These are phyloP conservation scores for Leptosomus discolor DNA, from an alignment of 2,113 vertebrate species.

Conservation along the genomic window DNA sequence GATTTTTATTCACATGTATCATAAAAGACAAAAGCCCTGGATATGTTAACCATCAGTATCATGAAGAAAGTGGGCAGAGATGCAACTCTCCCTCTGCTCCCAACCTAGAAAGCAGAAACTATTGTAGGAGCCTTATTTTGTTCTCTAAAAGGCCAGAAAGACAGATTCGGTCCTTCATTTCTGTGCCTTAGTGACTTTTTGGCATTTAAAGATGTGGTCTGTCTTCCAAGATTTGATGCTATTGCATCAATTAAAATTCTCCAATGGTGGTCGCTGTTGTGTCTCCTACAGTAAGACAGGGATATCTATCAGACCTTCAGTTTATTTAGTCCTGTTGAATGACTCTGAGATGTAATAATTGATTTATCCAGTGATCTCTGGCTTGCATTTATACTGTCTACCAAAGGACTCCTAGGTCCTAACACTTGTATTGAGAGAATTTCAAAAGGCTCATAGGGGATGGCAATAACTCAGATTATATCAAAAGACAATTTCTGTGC, in stretches of 20 bases:
- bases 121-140: not conserved
- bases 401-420: not conserved
- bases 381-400: not conserved
- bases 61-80: not conserved
- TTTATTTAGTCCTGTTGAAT: not conserved
- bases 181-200: not conserved
- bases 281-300: not conserved
- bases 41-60: not conserved
- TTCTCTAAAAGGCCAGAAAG: not conserved
- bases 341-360: not conserved
- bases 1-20: not conserved
- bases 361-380: constrained; percentile 12
- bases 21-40: not conserved
- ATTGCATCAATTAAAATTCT: not conserved
- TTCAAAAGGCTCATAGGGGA: constrained; percentile 17
- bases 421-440: not conserved
- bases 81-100: rapidly evolving
- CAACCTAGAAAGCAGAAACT: not conserved
- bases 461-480: constrained; percentile 32
- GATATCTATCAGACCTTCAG: not conserved
- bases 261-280: not conserved
- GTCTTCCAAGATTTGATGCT: not conserved
- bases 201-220: not conserved
- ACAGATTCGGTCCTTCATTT: not conserved
- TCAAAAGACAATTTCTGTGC: not conserved